Evolutionary conservation across 1,140 invertebrate species (phyloP), one percentile per base, ranked within the genome.

Genomic region (Bursaphelenchus mucronatus): DNA sequence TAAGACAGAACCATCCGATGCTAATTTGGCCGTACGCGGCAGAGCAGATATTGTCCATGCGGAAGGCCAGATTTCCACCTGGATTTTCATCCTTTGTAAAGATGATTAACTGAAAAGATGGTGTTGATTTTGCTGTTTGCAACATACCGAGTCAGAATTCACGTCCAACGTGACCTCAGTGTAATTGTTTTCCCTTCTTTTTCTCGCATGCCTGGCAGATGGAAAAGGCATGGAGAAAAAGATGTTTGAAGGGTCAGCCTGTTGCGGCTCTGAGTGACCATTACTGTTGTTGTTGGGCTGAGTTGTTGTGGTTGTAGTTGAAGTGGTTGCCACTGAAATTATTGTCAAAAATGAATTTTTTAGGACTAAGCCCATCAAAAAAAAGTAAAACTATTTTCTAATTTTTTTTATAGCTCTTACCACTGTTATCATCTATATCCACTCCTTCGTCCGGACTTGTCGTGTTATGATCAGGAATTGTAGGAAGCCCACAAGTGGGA

Each of bases 51-150:
- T 30, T 30, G 30, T 30, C 30, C 30, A 30, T 30, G 1, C 30
- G 30, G 30, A 30, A 30, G 30, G 30, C 30, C 30, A 30, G 30
- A 30, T 5, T 30, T 30, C 30, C 30, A 5, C 30, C 57, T n/a
- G 57, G 57, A 43, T 59, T 59, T 63, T 68, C 67, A 17, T 68
- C 67, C 39, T 68, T 70, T 11, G 67, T 68, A 44, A 68, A 68
- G 41, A 68, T 69, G 13, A 68, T 69, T 49, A 68, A 54, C 67
- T 68, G 40, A 71, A 66, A 19, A 53, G 7, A 59, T 15, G 57
- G 21, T 67, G 13, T 53, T 17, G 2, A n/a, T 44, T 53, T 30
- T 15, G 1, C 6, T 30, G 4, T 1, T 15, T 57, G 3, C 10
- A 53, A 13, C 65, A 4, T 66, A 66, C 64, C 17, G 64, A n/a